Evolutionary conservation across 2,113 vertebrate species (phyloP), one percentile per base, ranked within the genome.

Genomic region (Gnathonemus longibarbis): DNA sequence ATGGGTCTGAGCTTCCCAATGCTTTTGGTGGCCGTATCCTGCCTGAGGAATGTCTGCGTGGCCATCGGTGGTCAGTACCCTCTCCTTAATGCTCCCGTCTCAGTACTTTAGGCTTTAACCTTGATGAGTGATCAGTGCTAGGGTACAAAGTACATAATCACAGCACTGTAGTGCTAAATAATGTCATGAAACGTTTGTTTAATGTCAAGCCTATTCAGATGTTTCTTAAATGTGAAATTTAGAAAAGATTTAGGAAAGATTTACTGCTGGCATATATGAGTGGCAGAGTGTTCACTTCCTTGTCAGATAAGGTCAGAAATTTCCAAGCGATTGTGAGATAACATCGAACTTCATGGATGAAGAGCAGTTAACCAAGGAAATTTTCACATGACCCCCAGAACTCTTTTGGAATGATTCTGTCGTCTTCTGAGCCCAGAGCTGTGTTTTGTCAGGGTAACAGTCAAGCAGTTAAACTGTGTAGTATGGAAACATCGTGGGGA

Each of bases 381-480:
- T 10, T 84, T 84, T 84, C 83, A 48, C 83, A 84, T 48, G 83
- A 84, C 83, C 83, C 83, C n/a, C 19, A 46, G 39, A 46, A 42
- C 45, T n/a, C 24, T 3, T 48, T 21, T 3, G 7, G 83, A 84
- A 48, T 9, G 21, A 39, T 39, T 77, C 17, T 77, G 74, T 77
- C 15, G 15, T 77, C 74, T 84, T 48, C 83, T 42, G 39, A 24
- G 93, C 50, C 83, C 53, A n/a, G 19, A 89, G 84, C 84, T 94
- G 7, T 39, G 89, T n/a, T 83, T 93, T 0, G 50, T 0, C 17
- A 84, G 21, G 48, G 42, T 80, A 84, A 70, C 45, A 91, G 88
- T 70, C 52, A 89, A 52, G 10, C 52, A 46, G 90, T 53, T n/a
- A 0, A 49, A 77, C 70, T 80, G 92, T 92, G 93, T 52, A 93